Conservation (phyloP, 2,113 vertebrate genomes). For the Bagarius yarrelli region DNA sequence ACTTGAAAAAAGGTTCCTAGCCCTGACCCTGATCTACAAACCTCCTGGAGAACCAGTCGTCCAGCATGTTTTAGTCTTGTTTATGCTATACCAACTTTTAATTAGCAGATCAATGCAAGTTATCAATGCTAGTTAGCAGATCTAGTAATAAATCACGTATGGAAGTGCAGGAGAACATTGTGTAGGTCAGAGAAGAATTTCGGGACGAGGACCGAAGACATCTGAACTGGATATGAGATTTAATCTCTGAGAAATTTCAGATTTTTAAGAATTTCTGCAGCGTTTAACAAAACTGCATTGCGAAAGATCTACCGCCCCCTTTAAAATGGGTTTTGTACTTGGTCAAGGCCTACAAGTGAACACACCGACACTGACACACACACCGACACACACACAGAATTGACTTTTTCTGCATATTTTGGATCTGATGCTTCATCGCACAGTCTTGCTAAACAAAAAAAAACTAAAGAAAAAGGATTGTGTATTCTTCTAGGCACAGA, state of each 20-base stretch:
- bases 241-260: neutral
- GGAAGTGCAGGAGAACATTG: neutral
- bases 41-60: neutral
- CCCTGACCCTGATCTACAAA: no score
- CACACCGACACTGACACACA: neutral
- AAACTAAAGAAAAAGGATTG: conserved; percentile 47
- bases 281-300: neutral
- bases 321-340: conserved; percentile 14
- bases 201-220: neutral
- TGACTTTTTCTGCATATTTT: conserved; percentile 23
- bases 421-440: conserved; percentile 27
- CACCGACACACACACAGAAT: neutral
- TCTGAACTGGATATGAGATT: neutral
- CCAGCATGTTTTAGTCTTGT: neutral
- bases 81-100: neutral
- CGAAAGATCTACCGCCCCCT: neutral
- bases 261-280: neutral
- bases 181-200: neutral
- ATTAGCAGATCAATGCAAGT: neutral
- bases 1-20: neutral
- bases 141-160: neutral
- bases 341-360: neutral
- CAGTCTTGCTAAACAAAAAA: conserved; percentile 16
- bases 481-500: conserved; percentile 43
- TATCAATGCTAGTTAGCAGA: no score